Evolutionary conservation across 2,888 invertebrate species (phyloP).

Genomic region (Tetropium fuscum): DNA sequence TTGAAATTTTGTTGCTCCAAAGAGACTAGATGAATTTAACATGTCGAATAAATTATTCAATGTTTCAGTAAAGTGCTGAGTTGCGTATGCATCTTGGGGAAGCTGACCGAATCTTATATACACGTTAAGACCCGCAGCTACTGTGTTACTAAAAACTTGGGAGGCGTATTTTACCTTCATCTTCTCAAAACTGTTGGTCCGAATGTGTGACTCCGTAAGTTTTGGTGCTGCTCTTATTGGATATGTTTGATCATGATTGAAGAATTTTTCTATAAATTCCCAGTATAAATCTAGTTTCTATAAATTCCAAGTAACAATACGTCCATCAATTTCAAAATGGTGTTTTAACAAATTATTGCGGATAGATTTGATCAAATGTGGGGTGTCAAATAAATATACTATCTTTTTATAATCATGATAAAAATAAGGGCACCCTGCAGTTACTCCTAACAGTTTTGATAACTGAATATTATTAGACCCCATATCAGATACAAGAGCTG

Average conservation of each 20-base stretch:
- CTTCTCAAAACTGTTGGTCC: constrained; percentile 40
- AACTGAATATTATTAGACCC: constrained; percentile 37
- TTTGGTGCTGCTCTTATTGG: constrained; percentile 3
- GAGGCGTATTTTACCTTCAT: constrained; percentile 28
- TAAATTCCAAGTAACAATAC: too few relatives aligned
- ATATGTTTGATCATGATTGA: neutral
- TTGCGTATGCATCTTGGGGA: constrained; percentile 15
- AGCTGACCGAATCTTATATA: too few relatives aligned
- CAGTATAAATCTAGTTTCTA: too few relatives aligned
- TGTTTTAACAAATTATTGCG: constrained; percentile 40
- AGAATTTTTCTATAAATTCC: neutral
- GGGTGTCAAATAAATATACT: constrained; percentile 42
- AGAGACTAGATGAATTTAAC: too few relatives aligned
- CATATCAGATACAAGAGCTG: constrained; percentile 22
- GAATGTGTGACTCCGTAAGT: constrained; percentile 14
- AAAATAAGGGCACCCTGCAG: constrained; percentile 35
- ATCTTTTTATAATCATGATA: constrained; percentile 33
- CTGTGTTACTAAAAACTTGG: constrained; percentile 28
- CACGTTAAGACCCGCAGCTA: constrained; percentile 10
- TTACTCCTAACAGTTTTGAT: constrained; percentile 29
- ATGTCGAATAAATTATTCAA: too few relatives aligned
- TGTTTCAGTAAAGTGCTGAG: constrained; percentile 19
- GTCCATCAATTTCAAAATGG: constrained; percentile 30
- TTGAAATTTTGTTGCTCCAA: constrained; percentile 15
- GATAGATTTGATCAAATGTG: constrained; percentile 40